These are phyloP conservation scores for Alsophila aescularia DNA, from an alignment of 2,888 invertebrate genomes.

Conservation along the genomic window DNA sequence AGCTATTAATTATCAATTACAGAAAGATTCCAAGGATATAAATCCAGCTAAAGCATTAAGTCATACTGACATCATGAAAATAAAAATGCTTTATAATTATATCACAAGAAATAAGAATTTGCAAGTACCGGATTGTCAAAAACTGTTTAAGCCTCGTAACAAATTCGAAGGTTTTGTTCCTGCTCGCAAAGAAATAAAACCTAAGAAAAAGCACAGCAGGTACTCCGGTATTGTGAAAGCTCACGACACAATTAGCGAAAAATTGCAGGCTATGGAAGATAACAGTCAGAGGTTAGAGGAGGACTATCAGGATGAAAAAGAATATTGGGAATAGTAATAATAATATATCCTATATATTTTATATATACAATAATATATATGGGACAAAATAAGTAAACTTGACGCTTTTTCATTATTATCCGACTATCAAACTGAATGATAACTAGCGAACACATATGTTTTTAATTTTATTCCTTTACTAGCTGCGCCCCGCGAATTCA, in stretches of 20 bases:
- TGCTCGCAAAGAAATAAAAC: background rate
- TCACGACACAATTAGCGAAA: background rate
- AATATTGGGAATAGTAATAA: slow-evolving; percentile 9
- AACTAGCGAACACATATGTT: too few species aligned
- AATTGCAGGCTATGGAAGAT: background rate
- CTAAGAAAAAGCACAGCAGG: slow-evolving; percentile 50
- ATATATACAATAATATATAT: too few species aligned
- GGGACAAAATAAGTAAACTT: too few species aligned
- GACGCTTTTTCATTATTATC: too few species aligned
- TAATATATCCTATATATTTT: too few species aligned
- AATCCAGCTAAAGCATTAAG: slow-evolving; percentile 43
- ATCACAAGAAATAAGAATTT: slow-evolving; percentile 45
- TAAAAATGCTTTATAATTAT: slow-evolving; percentile 62
- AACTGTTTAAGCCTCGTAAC: slow-evolving; percentile 52
- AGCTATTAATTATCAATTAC: slow-evolving; percentile 5
- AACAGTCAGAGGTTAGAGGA: background rate
- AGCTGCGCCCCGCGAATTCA: too few species aligned
- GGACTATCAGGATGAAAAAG: slow-evolving; percentile 3
- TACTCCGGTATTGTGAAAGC: slow-evolving; percentile 42
- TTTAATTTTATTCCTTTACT: too few species aligned
- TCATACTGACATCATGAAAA: slow-evolving; percentile 55
- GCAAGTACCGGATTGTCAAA: slow-evolving; percentile 50
- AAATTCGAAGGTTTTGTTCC: slow-evolving; percentile 37
- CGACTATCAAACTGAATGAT: too few species aligned
- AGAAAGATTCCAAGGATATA: slow-evolving; percentile 13